Conservation (phyloP, 1,140 invertebrate genomes). For the Adelges cooleyi region DNA sequence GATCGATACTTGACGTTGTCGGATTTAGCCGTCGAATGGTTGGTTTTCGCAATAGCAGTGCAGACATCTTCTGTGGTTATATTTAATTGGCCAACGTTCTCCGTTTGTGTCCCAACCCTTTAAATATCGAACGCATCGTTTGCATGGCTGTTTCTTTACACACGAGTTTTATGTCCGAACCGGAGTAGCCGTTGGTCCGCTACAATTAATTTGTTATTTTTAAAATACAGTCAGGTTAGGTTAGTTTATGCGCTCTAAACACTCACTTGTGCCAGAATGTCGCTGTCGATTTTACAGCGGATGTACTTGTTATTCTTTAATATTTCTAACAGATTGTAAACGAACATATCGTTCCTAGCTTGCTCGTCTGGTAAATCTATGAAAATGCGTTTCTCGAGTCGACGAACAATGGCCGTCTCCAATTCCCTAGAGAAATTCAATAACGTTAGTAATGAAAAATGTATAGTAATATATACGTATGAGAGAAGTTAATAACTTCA, state of each 20-base stretch:
- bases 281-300: slow-evolving; percentile 42
- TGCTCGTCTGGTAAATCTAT: slow-evolving; percentile 40
- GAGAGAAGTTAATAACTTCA: no score
- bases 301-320: slow-evolving; percentile 32
- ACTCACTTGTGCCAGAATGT: slow-evolving; percentile 43
- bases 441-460: no score
- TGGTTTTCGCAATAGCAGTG: slow-evolving; percentile 6
- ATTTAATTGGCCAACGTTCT: not conserved
- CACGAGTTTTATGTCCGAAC: slow-evolving; percentile 74
- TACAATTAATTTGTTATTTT: slow-evolving; percentile 35
- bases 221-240: not conserved
- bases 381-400: slow-evolving; percentile 78
- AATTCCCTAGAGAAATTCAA: slow-evolving; percentile 77
- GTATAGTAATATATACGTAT: no score
- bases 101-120: slow-evolving; percentile 30
- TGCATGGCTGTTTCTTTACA: slow-evolving; percentile 77
- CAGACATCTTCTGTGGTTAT: not conserved
- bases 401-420: slow-evolving; percentile 71
- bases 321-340: slow-evolving; percentile 36
- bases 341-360: slow-evolving; percentile 31
- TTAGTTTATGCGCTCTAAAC: not conserved
- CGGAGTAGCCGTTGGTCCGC: slow-evolving; percentile 67
- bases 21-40: not conserved
- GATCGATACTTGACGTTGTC: slow-evolving; percentile 9
- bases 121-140: slow-evolving; percentile 39